Evolutionary conservation across 2,888 invertebrate genomes (phyloP), one percentile per base, ranked within the genome.

Genomic region (Alcis repandata): DNA sequence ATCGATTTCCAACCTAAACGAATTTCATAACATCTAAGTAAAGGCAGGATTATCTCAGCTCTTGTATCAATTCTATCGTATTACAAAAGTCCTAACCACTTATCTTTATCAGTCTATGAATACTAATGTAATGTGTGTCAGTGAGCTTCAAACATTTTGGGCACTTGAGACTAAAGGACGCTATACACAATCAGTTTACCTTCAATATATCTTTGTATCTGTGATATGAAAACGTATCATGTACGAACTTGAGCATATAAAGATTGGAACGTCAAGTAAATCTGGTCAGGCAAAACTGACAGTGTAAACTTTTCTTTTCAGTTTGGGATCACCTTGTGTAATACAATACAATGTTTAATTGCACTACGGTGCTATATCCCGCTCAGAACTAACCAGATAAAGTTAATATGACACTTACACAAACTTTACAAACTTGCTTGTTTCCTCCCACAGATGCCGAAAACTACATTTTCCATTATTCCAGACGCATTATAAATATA

Each of bases 11-110:
- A 20, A 32, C 56, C 46, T 38, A 54, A 27, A 32, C 17, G 15
- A 13, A 20, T 38, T n/a, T n/a, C 3, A 22, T 53, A 40, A 40
- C 1, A 53, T 32, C 19, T 57, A 51, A 7, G 13, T 19, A 51
- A 57, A 52, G 67, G 64, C 61, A 67, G 68, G 63, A 15, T 46
- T 45, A 57, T 40, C 46, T 53, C 63, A 43, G 13, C 19, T 40
- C n/a, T 40, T 46, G 15, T n/a, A 51, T 63, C 43, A 51, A 19
- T 22, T 40, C 4, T 61, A 20, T 62, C 32, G 45, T 60, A 74
- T 71, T 79, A 79, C 74, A 80, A 79, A 80, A 78, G 63, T 69
- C 62, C 69, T 77, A 73, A 65, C 69, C 54, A 60, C 65, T 65
- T 65, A 65, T 60, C 38, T 51, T 57, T 60, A 70, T 72, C 72